phyloP scores from a whole-genome alignment of 1,140 invertebrate species.

The Onthophagus taurus region DNA sequence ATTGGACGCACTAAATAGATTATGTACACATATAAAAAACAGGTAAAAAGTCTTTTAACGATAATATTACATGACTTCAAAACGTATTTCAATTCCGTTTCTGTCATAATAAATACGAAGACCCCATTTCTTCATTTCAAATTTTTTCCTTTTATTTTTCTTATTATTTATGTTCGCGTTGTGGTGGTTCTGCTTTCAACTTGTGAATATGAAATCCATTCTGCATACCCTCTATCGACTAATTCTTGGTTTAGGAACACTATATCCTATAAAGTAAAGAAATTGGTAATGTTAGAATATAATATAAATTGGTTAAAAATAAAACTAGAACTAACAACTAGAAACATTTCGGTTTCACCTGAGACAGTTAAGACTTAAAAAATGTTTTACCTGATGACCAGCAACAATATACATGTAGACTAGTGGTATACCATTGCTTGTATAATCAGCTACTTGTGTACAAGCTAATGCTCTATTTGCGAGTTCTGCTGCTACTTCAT shows the following conservation, averaged over 20 bases:
- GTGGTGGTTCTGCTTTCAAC: neutral
- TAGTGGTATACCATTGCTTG: conserved; percentile 63
- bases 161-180: neutral
- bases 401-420: conserved; percentile 67
- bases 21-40: neutral
- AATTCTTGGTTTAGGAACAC: conserved; percentile 59
- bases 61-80: neutral
- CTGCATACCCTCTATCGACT: conserved; percentile 54
- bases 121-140: neutral
- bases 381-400: conserved; percentile 53
- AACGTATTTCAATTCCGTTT: no score
- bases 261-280: conserved; percentile 47
- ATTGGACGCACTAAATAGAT: no score
- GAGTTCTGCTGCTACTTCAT: conserved; percentile 62
- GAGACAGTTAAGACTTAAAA: no score
- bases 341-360: no score
- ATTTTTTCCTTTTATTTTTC: neutral
- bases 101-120: no score
- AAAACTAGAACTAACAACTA: no score
- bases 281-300: neutral
- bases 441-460: conserved; percentile 77
- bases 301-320: conserved; percentile 31
- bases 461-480: conserved; percentile 71
- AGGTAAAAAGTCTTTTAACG: neutral
- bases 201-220: conserved; percentile 41